Evolutionary conservation across 2,888 invertebrate species (phyloP).

Genomic region (Drosophila planitibia): DNA sequence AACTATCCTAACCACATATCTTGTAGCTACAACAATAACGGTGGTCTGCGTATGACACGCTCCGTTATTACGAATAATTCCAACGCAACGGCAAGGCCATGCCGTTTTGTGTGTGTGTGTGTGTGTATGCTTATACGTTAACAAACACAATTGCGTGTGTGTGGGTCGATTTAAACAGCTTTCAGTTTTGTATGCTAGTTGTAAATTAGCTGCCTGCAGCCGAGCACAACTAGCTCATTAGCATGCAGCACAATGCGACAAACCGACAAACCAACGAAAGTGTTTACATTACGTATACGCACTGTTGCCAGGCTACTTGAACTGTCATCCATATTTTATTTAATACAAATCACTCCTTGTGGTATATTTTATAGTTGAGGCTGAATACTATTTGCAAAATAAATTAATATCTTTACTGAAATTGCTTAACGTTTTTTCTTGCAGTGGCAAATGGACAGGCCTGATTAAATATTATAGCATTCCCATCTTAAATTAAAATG

Average conservation of each 20-base stretch:
- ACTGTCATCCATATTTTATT: background rate
- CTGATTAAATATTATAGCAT: background rate
- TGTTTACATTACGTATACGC: conserved; percentile 63
- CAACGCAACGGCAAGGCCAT: conserved; percentile 68
- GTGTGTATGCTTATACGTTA: conserved; percentile 31
- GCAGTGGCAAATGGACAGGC: background rate
- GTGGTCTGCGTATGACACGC: conserved; percentile 54
- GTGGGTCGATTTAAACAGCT: conserved; percentile 39
- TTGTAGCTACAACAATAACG: conserved; percentile 56
- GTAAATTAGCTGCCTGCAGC: conserved; percentile 35
- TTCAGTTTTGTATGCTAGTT: conserved; percentile 43
- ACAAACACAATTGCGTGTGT: conserved; percentile 16
- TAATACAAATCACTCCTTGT: background rate
- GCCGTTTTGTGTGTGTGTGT: conserved; percentile 21
- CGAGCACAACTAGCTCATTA: conserved; percentile 28
- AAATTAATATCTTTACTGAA: background rate
- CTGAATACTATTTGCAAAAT: background rate
- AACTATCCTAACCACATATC: conserved; percentile 43
- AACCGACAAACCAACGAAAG: conserved; percentile 37
- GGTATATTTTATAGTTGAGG: background rate
- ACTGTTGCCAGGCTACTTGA: conserved; percentile 24
- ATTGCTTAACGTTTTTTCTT: background rate
- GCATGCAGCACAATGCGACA: conserved; percentile 42
- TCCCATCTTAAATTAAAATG: background rate
- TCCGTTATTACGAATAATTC: conserved; percentile 45